Evolutionary conservation across 2,113 vertebrate species (phyloP), one percentile per base, ranked within the genome.

Genomic region (Sus scrofa): DNA sequence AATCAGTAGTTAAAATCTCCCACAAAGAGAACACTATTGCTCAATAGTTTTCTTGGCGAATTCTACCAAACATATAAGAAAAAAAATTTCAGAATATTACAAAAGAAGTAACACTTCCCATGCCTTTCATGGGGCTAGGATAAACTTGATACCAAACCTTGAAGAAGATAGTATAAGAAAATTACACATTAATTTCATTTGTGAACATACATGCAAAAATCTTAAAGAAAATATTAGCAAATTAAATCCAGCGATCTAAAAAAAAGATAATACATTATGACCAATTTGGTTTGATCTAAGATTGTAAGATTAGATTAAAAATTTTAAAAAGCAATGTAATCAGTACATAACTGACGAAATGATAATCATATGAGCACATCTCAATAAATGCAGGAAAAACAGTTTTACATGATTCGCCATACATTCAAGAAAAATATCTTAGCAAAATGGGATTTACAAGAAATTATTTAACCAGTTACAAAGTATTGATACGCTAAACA

Each of bases 301-400:
- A 96, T 82, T 86, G 20, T 14, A 90, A 74, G 15, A 8, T 86
- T 89, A 37, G 34, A 65, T 96, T 86, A 86, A 86, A 81, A 39
- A 54, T 65, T 63, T 65, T 0, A 67, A 37, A 62, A 83, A 56
- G 63, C 32, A 78, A 56, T 89, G 7, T 73, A 44, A 83, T 68
- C 56, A 86, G 68, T 20, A 60, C 6, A 32, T 7, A 75, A 9
- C 44, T 39, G 4, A 44, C 44, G 39, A 70, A 82, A 86, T 27
- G 34, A 27, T n/a, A 91, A 70, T 54, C n/a, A 78, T 50, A 60
- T 37, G 11, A 79, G 54, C n/a, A 91, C 26, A 91, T 86, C n/a
- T 85, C 60, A 92, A 52, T 67, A 94, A 70, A 63, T 83, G 34
- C 11, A 65, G n/a, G 32, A 24, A 77, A 74, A 78, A 44, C 44